Base-by-base conservation (phyloP, 2,113 vertebrate genomes). In the Vidua chalybeata region DNA sequence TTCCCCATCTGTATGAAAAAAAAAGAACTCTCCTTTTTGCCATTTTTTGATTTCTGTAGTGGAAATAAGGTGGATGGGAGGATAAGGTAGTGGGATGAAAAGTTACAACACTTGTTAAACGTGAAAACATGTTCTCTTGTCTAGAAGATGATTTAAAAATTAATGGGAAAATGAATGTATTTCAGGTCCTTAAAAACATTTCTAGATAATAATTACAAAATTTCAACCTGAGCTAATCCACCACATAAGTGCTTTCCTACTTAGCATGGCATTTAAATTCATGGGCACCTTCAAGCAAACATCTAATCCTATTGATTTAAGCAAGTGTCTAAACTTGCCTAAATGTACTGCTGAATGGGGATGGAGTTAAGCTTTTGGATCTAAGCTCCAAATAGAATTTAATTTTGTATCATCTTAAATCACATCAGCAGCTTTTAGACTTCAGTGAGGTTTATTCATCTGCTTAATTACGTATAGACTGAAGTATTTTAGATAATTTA, bases 241-340 rank as follows among this genome's bases (percentile, higher is more conserved):
- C 85, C 93, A 37, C n/a, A 10, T 67, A 75, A 95, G 48, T 81
- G 63, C 24, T 77, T 96, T 62, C 30, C 33, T 86, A 41, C 84
- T 96, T 91, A 93, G 61, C 37, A 24, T 56, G 48, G 73, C 48
- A 80, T 96, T 96, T 92, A 91, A 93, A 96, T 86, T 92, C 64
- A 33, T 46, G 64, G 61, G 18, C 66, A 81, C 92, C 90, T 86
- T 93, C 82, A 94, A 90, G 92, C 35, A 93, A 90, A 91, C 49
- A 75, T 84, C 68, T 95, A 90, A 96, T 96, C 90, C 90, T 88
- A 43, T 93, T 93, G 94, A 95, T 94, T 93, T 84, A 71, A 86
- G 75, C 16, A 11, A 86, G 64, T 72, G 39, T 63, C 90, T 88
- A 67, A 95, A 93, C 51, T 83, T 85, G 35, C 51, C n/a, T 94